Percentiles rank a stretch among this genome's conserved stretches.
These are phyloP conservation scores for Chesias legatella DNA, from an alignment of 2,888 invertebrate species.

Conservation along the genomic window DNA sequence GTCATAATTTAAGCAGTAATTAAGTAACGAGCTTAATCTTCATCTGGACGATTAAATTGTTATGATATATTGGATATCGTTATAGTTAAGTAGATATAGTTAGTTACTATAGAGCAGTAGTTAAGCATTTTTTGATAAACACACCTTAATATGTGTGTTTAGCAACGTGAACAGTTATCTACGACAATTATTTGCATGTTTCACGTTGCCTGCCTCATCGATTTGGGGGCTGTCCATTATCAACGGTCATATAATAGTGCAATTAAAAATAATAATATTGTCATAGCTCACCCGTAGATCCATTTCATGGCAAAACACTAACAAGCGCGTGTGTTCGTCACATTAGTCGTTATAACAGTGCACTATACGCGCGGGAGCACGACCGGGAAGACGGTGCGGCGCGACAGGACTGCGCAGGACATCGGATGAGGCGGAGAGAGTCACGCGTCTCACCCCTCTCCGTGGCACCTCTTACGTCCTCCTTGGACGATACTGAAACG, in stretches of 20 bases:
- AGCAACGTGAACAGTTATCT: too few species aligned
- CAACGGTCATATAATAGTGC: constrained; percentile 7
- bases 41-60: too few species aligned
- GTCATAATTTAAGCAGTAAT: too few species aligned
- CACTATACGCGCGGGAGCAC: constrained; percentile 23
- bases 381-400: constrained; percentile 33
- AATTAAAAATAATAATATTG: constrained; percentile 13
- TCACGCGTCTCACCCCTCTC: constrained; percentile 9
- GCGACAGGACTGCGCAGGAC: constrained; percentile 24
- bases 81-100: too few species aligned
- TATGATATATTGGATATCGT: too few species aligned
- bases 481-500: too few species aligned
- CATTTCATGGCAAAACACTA: constrained; percentile 54
- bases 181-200: too few species aligned
- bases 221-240: not conserved
- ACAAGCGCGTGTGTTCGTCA: constrained; percentile 41
- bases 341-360: constrained; percentile 26
- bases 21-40: too few species aligned
- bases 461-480: constrained; percentile 8
- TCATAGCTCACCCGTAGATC: constrained; percentile 57
- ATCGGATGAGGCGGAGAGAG: constrained; percentile 25
- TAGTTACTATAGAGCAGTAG: too few species aligned
- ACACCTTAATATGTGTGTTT: too few species aligned
- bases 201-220: not conserved
- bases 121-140: too few species aligned